phyloP scores from a whole-genome alignment of 2,113 vertebrate genomes.

The Hassar affinis region DNA sequence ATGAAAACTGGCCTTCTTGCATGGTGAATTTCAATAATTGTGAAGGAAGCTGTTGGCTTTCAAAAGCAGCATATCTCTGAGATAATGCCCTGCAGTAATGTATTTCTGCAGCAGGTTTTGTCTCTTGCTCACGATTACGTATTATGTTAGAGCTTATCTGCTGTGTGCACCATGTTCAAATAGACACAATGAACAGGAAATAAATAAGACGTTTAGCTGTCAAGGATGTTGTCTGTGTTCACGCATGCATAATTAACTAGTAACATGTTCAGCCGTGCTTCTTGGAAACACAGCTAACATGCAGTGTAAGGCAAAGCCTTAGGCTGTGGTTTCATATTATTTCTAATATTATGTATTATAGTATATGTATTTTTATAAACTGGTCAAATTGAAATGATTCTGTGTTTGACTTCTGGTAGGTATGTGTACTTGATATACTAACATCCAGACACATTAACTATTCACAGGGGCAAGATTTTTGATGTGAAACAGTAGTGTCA shows the following conservation, averaged over 20 bases:
- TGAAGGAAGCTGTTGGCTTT: slow-evolving; percentile 26
- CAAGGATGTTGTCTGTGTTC: slow-evolving; percentile 5
- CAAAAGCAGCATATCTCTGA: background rate
- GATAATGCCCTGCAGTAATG: background rate
- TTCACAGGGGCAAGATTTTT: background rate
- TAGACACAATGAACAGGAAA: background rate
- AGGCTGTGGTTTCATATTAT: background rate
- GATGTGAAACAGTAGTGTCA: background rate
- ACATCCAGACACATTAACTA: background rate
- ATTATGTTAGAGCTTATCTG: background rate
- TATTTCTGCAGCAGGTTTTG: slow-evolving; percentile 1
- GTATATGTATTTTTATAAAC: background rate
- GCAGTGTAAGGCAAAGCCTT: background rate
- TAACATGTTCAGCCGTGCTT: background rate
- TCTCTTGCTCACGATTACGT: background rate
- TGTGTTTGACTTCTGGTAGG: background rate
- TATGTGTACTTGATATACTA: background rate
- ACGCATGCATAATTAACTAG: background rate
- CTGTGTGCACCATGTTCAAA: background rate
- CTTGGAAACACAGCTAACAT: background rate
- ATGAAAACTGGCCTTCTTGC: slow-evolving; percentile 31
- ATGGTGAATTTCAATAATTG: slow-evolving; percentile 26
- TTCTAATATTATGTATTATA: too few species aligned
- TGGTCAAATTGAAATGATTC: background rate
- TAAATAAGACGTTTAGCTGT: slow-evolving; percentile 6